These are phyloP conservation scores for Rhynchopsitta pachyrhyncha DNA, from an alignment of 2,113 vertebrate species.

Conservation along the genomic window DNA sequence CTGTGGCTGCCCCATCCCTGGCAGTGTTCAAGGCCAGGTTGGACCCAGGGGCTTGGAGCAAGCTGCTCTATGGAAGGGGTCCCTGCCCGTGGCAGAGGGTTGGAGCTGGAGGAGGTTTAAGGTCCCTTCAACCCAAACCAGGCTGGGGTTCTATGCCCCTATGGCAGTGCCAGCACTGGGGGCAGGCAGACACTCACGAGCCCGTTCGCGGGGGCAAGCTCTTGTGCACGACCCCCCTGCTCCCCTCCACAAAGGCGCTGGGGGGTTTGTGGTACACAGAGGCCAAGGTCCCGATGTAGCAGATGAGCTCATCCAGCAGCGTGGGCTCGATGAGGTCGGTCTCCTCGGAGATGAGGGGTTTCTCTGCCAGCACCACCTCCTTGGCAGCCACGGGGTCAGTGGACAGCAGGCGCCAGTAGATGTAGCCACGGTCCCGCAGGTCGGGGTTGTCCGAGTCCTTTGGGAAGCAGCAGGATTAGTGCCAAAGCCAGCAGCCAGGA, in stretches of 20 bases:
- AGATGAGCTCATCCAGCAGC: constrained; percentile 95
- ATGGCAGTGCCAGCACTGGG: rapidly evolving
- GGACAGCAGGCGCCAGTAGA: constrained; percentile 99
- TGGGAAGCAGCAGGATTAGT: rapidly evolving
- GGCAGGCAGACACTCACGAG: constrained; percentile 83
- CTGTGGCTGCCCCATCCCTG: no score
- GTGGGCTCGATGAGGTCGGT: constrained; percentile 97
- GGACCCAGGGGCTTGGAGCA: no score
- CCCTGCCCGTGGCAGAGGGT: background rate
- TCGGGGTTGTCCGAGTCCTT: constrained; percentile 98
- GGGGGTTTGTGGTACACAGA: constrained; percentile 98
- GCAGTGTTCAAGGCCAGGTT: no score
- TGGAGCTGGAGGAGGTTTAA: background rate
- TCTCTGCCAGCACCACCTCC: constrained; percentile 97
- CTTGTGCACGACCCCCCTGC: constrained; percentile 91
- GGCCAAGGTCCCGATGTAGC: constrained; percentile 94
- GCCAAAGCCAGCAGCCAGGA: rapidly evolving
- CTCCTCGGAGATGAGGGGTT: constrained; percentile 96
- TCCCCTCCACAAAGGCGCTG: constrained; percentile 95
- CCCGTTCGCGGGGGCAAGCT: constrained; percentile 85
- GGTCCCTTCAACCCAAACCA: background rate
- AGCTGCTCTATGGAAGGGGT: no score
- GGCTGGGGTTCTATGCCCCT: background rate
- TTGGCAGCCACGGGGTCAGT: constrained; percentile 96
- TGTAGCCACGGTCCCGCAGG: constrained; percentile 94